Evolutionary conservation across 2,888 invertebrate genomes (phyloP).

Genomic region (Caenorhabditis virilis): DNA sequence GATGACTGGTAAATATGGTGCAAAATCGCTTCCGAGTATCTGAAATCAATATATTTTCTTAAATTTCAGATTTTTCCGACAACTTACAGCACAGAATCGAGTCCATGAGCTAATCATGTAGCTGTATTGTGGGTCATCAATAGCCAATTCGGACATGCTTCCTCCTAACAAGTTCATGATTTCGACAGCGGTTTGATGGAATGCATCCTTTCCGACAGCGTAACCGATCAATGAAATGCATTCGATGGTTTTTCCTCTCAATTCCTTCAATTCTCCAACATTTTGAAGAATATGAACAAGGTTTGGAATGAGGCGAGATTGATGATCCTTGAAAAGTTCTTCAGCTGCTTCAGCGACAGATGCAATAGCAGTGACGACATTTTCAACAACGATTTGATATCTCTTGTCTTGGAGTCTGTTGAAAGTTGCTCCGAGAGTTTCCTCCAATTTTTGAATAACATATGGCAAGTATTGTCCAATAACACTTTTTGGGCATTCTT

Average conservation of each 20-base stretch:
- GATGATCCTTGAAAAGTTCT: slow-evolving; percentile 90
- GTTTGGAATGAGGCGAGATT: slow-evolving; percentile 85
- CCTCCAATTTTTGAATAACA: slow-evolving; percentile 87
- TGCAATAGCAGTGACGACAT: slow-evolving; percentile 77
- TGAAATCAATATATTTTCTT: slow-evolving; percentile 3
- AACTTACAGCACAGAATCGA: slow-evolving; percentile 90
- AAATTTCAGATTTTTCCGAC: neutral
- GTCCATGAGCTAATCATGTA: slow-evolving; percentile 99
- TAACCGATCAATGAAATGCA: slow-evolving; percentile 94
- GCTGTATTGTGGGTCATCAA: slow-evolving; percentile 75
- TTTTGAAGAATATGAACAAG: slow-evolving; percentile 93
- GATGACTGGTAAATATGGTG: slow-evolving; percentile 89
- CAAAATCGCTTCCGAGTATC: slow-evolving; percentile 67
- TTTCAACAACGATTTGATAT: slow-evolving; percentile 93
- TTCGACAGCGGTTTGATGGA: slow-evolving; percentile 87
- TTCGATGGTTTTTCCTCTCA: slow-evolving; percentile 97
- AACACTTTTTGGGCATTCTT: slow-evolving; percentile 90
- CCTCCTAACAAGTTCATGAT: slow-evolving; percentile 71
- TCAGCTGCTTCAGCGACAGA: slow-evolving; percentile 97
- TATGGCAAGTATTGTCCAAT: slow-evolving; percentile 86
- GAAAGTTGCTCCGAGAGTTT: slow-evolving; percentile 87
- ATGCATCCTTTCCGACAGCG: slow-evolving; percentile 75
- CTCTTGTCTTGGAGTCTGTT: slow-evolving; percentile 88
- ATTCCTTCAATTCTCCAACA: slow-evolving; percentile 71
- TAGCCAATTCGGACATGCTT: slow-evolving; percentile 40